These are phyloP conservation scores for Tretioscincus oriximinensis DNA, from an alignment of 2,113 vertebrate genomes.

Conservation along the genomic window DNA sequence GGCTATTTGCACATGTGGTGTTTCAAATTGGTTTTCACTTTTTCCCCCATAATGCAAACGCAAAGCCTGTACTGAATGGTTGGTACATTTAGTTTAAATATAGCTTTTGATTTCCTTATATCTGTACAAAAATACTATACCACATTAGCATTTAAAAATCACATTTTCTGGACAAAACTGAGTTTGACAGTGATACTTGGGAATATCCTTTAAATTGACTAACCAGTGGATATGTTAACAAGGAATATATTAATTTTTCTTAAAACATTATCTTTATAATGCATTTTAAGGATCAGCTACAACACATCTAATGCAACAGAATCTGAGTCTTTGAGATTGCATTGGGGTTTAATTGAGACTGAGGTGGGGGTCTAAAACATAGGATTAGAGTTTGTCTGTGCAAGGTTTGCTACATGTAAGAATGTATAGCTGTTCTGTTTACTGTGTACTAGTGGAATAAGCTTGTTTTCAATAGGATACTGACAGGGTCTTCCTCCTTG, in stretches of 20 bases:
- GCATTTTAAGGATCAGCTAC: too few relatives aligned
- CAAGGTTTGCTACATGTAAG: too few relatives aligned
- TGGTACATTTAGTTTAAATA: conserved; percentile 7
- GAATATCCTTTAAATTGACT: neutral
- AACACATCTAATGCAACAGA: too few relatives aligned
- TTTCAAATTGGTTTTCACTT: conserved; percentile 4
- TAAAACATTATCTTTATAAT: neutral
- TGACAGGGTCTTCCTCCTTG: too few relatives aligned
- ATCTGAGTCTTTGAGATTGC: too few relatives aligned
- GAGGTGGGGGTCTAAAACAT: too few relatives aligned
- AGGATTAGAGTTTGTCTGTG: too few relatives aligned
- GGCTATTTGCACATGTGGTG: conserved; percentile 1
- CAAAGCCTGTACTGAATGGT: neutral
- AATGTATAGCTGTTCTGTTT: too few relatives aligned
- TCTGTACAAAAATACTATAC: neutral
- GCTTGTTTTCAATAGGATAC: too few relatives aligned
- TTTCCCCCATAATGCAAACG: neutral
- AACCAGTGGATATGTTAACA: neutral
- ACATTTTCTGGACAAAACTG: neutral
- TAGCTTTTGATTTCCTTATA: neutral
- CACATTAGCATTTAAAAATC: neutral
- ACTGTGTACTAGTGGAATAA: too few relatives aligned
- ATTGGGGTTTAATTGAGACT: too few relatives aligned
- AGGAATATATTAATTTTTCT: neutral
- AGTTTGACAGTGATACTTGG: neutral